Evolutionary conservation across 2,797 vertebrate genomes (phyloP), one percentile per base, ranked within the genome.

Genomic region (Neostethus bicornis): DNA sequence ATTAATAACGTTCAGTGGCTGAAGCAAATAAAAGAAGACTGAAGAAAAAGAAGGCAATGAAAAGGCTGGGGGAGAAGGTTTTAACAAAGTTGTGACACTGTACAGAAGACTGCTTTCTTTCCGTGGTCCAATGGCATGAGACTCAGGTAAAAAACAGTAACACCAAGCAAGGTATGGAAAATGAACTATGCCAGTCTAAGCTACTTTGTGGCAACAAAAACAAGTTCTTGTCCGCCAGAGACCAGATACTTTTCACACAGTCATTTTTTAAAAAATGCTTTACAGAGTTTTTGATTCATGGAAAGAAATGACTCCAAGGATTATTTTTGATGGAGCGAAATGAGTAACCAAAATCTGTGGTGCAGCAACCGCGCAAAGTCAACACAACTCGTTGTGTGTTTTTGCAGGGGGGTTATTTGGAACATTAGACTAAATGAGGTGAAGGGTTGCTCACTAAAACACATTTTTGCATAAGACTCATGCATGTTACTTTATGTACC

Each of bases 51-150:
- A 14, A 21, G 39, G 42, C 73, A 59, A 72, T 61, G 76, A 76
- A 65, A 64, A 59, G 65, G 63, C 55, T 7, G 43, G 48, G 55
- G 47, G 58, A 59, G 38, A 61, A 17, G 52, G 55, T 51, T 78
- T 79, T 82, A 82, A 84, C 72, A 73, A 80, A 79, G 51, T 72
- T 58, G 70, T 71, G 78, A 67, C 65, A 31, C 43, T 48, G 63
- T 61, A 62, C 62, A 60, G 34, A 75, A 79, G 69, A 85, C 80
- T 77, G 66, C 77, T 63, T 56, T 75, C 57, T 70, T 77, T 75
- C 60, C 69, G 75, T 35, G 66, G 62, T 67, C 62, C 62, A 72
- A 48, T 64, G 75, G 38, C 73, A 77, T 51, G 65, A 59, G 56
- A 73, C 54, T 63, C 77, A 53, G 49, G 37, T 67, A 25, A 14